Evolutionary conservation across 2,888 invertebrate species (phyloP), one percentile per base, ranked within the genome.

Genomic region (Nomada flava): DNA sequence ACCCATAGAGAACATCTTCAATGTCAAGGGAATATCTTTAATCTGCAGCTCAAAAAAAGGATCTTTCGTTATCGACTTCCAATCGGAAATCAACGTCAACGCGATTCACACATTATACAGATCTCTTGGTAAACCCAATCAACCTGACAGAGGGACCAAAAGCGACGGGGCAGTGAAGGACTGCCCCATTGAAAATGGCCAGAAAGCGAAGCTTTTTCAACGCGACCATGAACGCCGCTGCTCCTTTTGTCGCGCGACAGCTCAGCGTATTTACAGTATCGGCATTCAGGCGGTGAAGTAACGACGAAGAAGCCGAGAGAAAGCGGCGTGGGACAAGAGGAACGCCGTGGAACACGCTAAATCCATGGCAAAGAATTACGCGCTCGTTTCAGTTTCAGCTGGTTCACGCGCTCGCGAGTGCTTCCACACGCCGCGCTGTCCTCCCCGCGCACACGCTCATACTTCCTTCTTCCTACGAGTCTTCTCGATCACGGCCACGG

Each of bases 281-380:
- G 82, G 86, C 89, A 85, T 88, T 89, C 89, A 87, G 84, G 81
- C 80, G 73, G 80, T 86, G 88, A 85, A 88, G 85, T 82, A 87
- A 86, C 85, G 81, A 81, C 84, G 75, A 78, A 86, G 86, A 86
- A 88, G 83, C 77, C 75, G 85, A 88, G 90, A 86, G 90, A 92
- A 90, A 92, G 90, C 89, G 88, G 86, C 89, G 89, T 70, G 59
- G 70, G 59, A 47, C 15, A 70, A 23, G 83, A 90, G 85, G 57
- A 52, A 87, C 86, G 60, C n/a, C 53, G 74, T 36, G 63, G 47
- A 65, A 62, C 68, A 69, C 55, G 53, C 62, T 71, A 81, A 69
- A 64, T 64, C 36, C 50, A 20, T 50, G 60, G 62, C 69, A 50
- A 60, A 60, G 57, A 79, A 60, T 83, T 76, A 82, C 70, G 62